These are phyloP conservation scores for Trachelus iudaicus DNA, from an alignment of 2,888 invertebrate species.

Conservation along the genomic window DNA sequence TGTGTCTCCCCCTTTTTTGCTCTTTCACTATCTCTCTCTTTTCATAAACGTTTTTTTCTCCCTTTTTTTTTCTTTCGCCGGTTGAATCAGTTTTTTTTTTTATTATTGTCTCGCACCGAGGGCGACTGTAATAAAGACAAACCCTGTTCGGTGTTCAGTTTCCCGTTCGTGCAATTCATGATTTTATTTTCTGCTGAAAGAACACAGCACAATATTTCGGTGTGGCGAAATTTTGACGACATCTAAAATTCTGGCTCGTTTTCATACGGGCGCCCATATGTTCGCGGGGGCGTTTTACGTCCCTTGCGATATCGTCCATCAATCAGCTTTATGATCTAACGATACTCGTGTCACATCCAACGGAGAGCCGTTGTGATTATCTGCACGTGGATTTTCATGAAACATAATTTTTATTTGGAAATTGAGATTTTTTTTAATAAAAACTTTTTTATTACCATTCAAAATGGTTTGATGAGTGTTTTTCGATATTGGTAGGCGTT, in stretches of 20 bases:
- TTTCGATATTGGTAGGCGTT: no score
- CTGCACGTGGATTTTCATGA: no score
- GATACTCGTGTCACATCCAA: neutral
- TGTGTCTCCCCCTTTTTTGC: neutral
- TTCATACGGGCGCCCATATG: neutral
- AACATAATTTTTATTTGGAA: no score
- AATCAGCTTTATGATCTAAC: neutral
- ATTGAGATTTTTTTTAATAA: no score
- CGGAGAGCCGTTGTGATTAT: no score
- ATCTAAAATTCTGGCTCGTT: neutral
- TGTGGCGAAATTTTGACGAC: neutral
- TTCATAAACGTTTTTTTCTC: neutral
- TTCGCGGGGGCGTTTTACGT: no score
- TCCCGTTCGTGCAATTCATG: conserved; percentile 31
- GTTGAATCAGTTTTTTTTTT: conserved; percentile 10
- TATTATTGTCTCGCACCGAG: conserved; percentile 26
- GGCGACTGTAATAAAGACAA: conserved; percentile 33
- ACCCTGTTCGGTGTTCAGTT: neutral
- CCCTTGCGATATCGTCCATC: neutral
- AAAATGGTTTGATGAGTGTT: no score
- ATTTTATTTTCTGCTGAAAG: conserved; percentile 12
- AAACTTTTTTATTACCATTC: no score
- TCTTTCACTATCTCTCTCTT: conserved; percentile 11
- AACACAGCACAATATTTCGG: neutral
- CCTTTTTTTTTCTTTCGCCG: conserved; percentile 5